Percentiles rank a stretch among this genome's conserved stretches.
These are phyloP conservation scores for Clarias laeviceps DNA, from an alignment of 2,797 vertebrate species.

Conservation along the genomic window DNA sequence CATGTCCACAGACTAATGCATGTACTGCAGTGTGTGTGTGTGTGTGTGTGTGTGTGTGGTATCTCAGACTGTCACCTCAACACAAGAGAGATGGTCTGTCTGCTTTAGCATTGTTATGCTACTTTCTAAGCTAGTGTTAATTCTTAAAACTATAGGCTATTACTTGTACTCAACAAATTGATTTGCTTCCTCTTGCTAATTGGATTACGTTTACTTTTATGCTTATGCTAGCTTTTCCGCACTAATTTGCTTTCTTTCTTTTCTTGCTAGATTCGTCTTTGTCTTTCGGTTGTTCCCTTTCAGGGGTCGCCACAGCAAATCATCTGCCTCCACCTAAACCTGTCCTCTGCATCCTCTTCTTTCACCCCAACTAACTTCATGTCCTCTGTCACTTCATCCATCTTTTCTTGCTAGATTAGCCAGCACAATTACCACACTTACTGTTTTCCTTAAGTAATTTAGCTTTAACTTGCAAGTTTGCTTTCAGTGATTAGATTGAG, in stretches of 20 bases:
- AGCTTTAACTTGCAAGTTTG: neutral
- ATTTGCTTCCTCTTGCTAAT: neutral
- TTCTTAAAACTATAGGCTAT: too few relatives aligned
- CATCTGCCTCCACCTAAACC: too few relatives aligned
- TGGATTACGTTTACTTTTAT: neutral
- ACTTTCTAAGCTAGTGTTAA: neutral
- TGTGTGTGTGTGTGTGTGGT: slow-evolving; percentile 19
- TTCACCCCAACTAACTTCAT: too few relatives aligned
- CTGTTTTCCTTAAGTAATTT: neutral
- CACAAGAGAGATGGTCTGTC: neutral
- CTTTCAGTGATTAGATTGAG: neutral
- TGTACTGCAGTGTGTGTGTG: neutral
- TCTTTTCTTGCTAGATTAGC: too few relatives aligned
- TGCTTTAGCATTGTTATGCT: neutral
- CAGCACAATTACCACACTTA: too few relatives aligned
- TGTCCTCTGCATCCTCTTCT: too few relatives aligned
- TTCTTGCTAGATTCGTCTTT: too few relatives aligned
- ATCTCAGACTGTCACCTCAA: neutral
- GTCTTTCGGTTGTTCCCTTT: too few relatives aligned
- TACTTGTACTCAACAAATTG: neutral
- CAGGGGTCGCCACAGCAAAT: too few relatives aligned
- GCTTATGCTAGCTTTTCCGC: neutral
- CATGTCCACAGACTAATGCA: slow-evolving; percentile 3
- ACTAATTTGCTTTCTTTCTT: neutral
- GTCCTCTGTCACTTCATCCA: too few relatives aligned